Base-by-base conservation (phyloP, 2,888 invertebrate genomes). In the Napeogenes inachia region DNA sequence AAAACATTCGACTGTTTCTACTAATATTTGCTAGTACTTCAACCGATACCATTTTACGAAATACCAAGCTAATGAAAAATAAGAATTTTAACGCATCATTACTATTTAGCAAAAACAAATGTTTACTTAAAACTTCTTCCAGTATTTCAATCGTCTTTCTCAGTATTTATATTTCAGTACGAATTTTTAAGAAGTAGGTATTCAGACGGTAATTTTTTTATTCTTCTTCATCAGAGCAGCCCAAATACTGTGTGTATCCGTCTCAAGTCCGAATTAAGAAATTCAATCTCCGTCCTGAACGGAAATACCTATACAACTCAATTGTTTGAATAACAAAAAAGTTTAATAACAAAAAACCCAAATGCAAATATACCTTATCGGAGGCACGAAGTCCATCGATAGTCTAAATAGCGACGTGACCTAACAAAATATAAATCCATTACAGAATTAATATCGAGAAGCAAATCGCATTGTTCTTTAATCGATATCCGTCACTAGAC, bases 401-500 rank as follows among this genome's bases (percentile, higher is more conserved):
- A 88, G 89, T 88, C 88, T 85, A 89, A 88, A 89, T 89, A 89
- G 84, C 77, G 81, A 73, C 74, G 72, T 74, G 75, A 72, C 57
- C 63, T 61, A 57, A 64, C 62, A 80, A 83, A 83, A 85, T 87
- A 87, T 84, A 84, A 78, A 78, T 71, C 76, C 85, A 87, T 87
- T 87, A 85, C 84, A 85, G 84, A 84, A 87, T 87, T 87, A 89
- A 89, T 89, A 82, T 79, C 76, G 65, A 76, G 54, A 77, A 73
- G 72, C 75, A 73, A 73, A 70, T 67, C 76, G 82, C 89, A 89
- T 89, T 89, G 89, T 89, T 89, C 86, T 73, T 70, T 68, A 64
- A 74, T 59, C 82, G 85, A 87, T 88, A 87, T 85, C 86, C 83
- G 84, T 75, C 71, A 81, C 85, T 89, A 89, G 89, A 89, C 89